Evolutionary conservation across 2,797 vertebrate species (phyloP), one percentile per base, ranked within the genome.

Genomic region (Taenioides sp.): DNA sequence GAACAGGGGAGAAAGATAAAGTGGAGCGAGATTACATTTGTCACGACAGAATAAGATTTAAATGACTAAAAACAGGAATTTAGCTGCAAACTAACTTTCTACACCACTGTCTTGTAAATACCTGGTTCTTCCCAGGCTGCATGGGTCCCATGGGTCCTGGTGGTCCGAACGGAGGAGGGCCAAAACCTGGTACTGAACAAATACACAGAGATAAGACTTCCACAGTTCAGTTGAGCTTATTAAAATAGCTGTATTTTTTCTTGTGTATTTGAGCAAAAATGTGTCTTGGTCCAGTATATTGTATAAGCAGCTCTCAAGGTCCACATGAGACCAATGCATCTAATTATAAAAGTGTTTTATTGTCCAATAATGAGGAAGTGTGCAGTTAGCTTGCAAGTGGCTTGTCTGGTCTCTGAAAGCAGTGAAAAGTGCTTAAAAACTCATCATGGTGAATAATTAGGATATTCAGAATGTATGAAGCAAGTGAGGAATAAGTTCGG

Each of bases 71-170:
- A 50, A 5, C 49, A 50, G 49, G 16, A 50, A 6, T 11, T n/a
- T 55, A 2, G n/a, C n/a, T 55, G 54, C 20, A 52, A 18, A 54
- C 18, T 54, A 10, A 52, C 50, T 52, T 52, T 2, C 18, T 69
- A 65, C 52, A 47, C 12, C 43, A 47, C 40, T 43, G 12, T 43
- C 40, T 43, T 63, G 61, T 52, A 70, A 68, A 74, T 91, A 96
- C 96, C 95, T 95, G 92, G 84, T 94, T 93, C 88, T 96, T 97
- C 87, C 95, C 95, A 88, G 92, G 80, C 82, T 92, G 93, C 80
- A 96, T 91, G 66, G 91, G 90, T 88, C 94, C 94, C 92, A 96
- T 94, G 82, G 94, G 95, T 80, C 94, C 88, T 79, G 94, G 92
- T 87, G 95, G 94, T 90, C 94, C 95, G 83, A 96, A 95, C 10